phyloP scores from a whole-genome alignment of 2,797 vertebrate species.

The Ctenosaura bakeri region DNA sequence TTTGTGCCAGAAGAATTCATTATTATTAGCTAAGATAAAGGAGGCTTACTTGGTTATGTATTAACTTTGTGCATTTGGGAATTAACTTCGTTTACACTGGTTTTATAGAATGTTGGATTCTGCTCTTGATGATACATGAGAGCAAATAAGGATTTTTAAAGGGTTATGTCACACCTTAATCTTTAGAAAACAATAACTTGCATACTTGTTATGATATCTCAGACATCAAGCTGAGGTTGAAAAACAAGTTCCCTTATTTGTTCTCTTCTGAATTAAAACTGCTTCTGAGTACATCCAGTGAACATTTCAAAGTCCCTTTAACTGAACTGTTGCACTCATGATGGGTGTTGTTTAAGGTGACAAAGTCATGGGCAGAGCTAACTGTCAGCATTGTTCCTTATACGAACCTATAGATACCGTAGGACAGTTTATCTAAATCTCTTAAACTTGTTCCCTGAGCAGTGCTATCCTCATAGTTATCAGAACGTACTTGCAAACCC shows the following conservation, averaged over 20 bases:
- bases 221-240: not conserved
- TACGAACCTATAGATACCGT: not conserved
- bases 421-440: not conserved
- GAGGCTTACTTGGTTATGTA: not conserved
- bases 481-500: not conserved
- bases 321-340: not conserved
- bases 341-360: not conserved
- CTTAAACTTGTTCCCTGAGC: not conserved
- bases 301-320: not conserved
- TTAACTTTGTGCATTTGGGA: not conserved
- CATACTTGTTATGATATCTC: not conserved
- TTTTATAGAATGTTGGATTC: not conserved
- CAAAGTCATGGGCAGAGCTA: not conserved
- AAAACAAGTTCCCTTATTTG: conserved; percentile 13
- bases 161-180: conserved; percentile 10
- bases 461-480: not conserved
- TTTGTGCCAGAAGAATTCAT: not conserved
- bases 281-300: not conserved
- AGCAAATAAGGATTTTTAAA: not conserved
- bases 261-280: not conserved
- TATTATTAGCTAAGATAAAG: not conserved
- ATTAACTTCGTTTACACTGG: not conserved
- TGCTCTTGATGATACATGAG: not conserved
- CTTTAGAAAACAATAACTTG: not conserved
- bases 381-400: not conserved